Evolutionary conservation across 2,888 invertebrate genomes (phyloP), one percentile per base, ranked within the genome.

Genomic region (Sepiola atlantica): DNA sequence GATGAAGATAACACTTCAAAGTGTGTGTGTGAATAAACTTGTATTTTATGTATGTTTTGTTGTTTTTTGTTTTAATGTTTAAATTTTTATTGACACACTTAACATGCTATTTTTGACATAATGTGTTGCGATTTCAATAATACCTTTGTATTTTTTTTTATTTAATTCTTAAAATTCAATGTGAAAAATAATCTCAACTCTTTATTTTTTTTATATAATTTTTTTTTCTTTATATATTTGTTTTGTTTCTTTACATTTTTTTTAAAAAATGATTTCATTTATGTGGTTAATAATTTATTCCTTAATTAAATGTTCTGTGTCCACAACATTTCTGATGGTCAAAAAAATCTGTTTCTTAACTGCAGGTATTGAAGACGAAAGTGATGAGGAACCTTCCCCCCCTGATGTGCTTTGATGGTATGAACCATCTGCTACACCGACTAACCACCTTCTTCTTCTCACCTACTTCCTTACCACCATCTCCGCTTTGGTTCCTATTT

Each of bases 351-450:
- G 18, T 77, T 77, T n/a, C 77, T 77, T 77, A 77, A 77, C 77
- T 77, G 77, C 77, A 77, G 77, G 77, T 77, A 77, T 77, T 77
- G 77, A 77, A 77, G 77, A 77, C 32, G 77, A 77, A 77, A 77
- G 77, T 77, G 77, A 77, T 77, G 77, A 77, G 32, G 77, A 77
- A 32, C 77, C 77, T 77, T 77, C 77, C n/a, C 77, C 77, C 77
- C 77, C 77, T 77, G 77, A 77, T 32, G 77, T 77, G n/a, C 77
- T 77, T 77, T 77, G 77, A 77, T 77, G 77, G 77, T 32, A 77
- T 77, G 77, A 77, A 77, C 77, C 77, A 77, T 77, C 77, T 77
- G 77, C n/a, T 14, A n/a, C 77, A n/a, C n/a, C 77, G n/a, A 32
- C n/a, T 77, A 77, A 16, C 77, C 45, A 45, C 45, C 45, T 45